Conservation (phyloP, 2,888 invertebrate species). For the Callimorpha dominula region DNA sequence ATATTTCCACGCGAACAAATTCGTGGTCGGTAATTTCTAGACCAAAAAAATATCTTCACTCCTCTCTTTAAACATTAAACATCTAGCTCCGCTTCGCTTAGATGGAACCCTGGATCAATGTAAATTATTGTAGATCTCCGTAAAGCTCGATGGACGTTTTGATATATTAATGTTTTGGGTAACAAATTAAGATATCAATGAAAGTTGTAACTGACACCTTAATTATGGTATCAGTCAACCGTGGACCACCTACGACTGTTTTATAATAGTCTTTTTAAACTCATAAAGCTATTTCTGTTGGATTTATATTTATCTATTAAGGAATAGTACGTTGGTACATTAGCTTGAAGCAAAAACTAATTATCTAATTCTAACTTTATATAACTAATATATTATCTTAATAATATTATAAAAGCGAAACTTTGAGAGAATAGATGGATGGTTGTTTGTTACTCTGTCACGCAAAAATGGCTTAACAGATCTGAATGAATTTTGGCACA, state of each 20-base stretch:
- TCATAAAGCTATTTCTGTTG: background rate
- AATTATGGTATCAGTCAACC: slow-evolving; percentile 8
- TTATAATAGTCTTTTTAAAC: background rate
- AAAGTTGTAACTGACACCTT: slow-evolving; percentile 15
- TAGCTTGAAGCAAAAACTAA: background rate
- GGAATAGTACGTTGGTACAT: background rate
- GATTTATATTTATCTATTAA: background rate
- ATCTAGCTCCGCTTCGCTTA: slow-evolving; percentile 1
- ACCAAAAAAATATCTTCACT: too few relatives aligned
- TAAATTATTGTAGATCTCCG: slow-evolving; percentile 15
- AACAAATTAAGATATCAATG: slow-evolving; percentile 25
- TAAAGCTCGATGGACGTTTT: slow-evolving; percentile 11
- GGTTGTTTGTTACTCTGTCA: too few relatives aligned
- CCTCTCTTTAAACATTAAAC: too few relatives aligned
- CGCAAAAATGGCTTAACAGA: too few relatives aligned
- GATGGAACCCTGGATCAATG: background rate
- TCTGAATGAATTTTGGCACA: too few relatives aligned
- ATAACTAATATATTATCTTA: too few relatives aligned
- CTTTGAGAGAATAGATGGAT: too few relatives aligned
- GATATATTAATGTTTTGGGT: slow-evolving; percentile 10
- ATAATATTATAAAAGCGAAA: too few relatives aligned
- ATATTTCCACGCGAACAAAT: too few relatives aligned
- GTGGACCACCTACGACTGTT: slow-evolving; percentile 10
- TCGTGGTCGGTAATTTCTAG: too few relatives aligned
- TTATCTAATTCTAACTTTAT: too few relatives aligned